phyloP scores from a whole-genome alignment of 2,113 vertebrate genomes.

The Menidia beryllina region DNA sequence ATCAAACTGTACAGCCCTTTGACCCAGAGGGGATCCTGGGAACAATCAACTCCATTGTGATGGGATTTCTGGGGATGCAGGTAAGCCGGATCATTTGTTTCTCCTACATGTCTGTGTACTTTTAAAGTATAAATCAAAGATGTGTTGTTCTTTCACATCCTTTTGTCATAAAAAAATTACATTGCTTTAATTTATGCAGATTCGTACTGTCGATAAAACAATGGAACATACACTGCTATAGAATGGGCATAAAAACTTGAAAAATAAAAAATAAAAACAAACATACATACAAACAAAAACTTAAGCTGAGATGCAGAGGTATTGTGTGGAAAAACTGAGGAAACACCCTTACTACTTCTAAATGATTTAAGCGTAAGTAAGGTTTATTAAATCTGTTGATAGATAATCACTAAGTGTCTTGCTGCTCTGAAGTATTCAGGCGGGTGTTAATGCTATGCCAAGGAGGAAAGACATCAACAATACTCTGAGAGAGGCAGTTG shows the following conservation, averaged over 20 bases:
- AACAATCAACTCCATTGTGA: constrained; percentile 80
- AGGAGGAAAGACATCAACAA: too few species aligned
- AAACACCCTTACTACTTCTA: background rate
- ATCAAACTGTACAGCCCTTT: constrained; percentile 81
- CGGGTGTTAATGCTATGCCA: too few species aligned
- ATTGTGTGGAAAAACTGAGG: background rate
- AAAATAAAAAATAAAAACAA: background rate
- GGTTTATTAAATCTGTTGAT: background rate
- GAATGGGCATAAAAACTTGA: background rate
- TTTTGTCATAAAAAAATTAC: background rate
- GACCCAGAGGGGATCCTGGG: constrained; percentile 84
- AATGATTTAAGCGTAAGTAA: background rate
- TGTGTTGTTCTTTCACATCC: too few species aligned
- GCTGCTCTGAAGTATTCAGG: too few species aligned
- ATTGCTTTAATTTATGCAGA: background rate
- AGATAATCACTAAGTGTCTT: too few species aligned
- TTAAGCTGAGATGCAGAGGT: background rate
- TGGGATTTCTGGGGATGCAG: constrained; percentile 88
- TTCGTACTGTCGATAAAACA: background rate
- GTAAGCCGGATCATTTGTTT: constrained; percentile 64
- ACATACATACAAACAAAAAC: background rate
- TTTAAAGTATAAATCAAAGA: background rate
- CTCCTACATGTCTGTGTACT: background rate
- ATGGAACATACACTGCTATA: background rate
- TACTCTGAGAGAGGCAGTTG: too few species aligned